These are phyloP conservation scores for Eupithecia pulchellata DNA, from an alignment of 2,888 invertebrate genomes.

Conservation along the genomic window DNA sequence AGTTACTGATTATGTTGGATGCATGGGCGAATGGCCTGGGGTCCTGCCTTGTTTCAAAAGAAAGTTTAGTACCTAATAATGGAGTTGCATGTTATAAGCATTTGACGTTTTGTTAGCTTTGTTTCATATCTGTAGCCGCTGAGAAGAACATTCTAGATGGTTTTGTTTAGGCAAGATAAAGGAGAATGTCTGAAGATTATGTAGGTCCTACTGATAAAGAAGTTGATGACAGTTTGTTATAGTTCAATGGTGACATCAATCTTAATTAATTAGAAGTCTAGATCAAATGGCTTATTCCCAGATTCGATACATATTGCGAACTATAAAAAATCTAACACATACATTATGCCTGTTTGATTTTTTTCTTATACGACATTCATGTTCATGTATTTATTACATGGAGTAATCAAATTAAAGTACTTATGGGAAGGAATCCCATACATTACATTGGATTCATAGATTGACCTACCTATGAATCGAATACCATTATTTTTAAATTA, in stretches of 20 bases:
- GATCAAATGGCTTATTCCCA: too few relatives aligned
- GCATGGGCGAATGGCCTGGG: conserved; percentile 29
- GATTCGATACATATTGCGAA: too few relatives aligned
- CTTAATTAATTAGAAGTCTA: not conserved
- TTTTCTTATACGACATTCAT: not conserved
- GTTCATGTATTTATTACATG: too few relatives aligned
- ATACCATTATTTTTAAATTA: not conserved
- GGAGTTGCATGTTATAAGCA: conserved; percentile 1
- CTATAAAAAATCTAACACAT: not conserved
- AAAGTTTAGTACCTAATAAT: conserved; percentile 33
- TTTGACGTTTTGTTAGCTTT: not conserved
- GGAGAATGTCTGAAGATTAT: not conserved
- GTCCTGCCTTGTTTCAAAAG: conserved; percentile 29
- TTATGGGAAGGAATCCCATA: too few relatives aligned
- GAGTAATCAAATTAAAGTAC: too few relatives aligned
- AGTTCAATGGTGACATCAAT: not conserved
- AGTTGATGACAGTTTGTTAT: not conserved
- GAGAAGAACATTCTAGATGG: not conserved
- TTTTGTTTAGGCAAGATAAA: not conserved
- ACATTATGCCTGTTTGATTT: too few relatives aligned
- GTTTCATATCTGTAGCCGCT: not conserved
- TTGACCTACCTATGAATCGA: too few relatives aligned
- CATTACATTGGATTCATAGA: too few relatives aligned
- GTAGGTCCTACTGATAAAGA: too few relatives aligned
- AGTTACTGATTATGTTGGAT: conserved; percentile 17